phyloP scores from a whole-genome alignment of 2,888 invertebrate species.

The Caenorhabditis doughertyi region DNA sequence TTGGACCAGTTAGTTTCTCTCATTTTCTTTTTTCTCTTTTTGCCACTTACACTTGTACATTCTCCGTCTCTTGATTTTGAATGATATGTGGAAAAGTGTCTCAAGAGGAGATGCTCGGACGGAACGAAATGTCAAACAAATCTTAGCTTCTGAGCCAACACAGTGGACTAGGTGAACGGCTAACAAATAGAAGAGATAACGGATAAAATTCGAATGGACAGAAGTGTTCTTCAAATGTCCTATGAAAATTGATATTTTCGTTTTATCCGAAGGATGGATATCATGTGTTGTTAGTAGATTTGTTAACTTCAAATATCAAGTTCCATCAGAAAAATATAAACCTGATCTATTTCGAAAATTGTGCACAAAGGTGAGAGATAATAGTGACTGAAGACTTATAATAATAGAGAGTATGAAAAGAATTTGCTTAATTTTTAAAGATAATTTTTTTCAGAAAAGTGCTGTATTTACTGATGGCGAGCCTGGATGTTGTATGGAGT shows the following conservation, averaged over 20 bases:
- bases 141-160: slow-evolving; percentile 32
- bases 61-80: slow-evolving; percentile 27
- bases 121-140: slow-evolving; percentile 61
- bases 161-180: slow-evolving; percentile 26
- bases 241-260: slow-evolving; percentile 40
- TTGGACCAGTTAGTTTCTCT: slow-evolving; percentile 60
- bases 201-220: slow-evolving; percentile 23
- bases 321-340: slow-evolving; percentile 13
- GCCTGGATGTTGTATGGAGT: slow-evolving; percentile 70
- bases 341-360: slow-evolving; percentile 1
- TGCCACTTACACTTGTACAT: slow-evolving; percentile 47
- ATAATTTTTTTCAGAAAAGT: slow-evolving; percentile 65
- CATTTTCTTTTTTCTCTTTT: slow-evolving; percentile 4
- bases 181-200: slow-evolving; percentile 37
- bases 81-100: slow-evolving; percentile 28
- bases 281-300: slow-evolving; percentile 18
- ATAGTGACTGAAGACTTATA: too few relatives aligned
- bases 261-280: slow-evolving; percentile 24
- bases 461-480: slow-evolving; percentile 73
- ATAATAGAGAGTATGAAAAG: too few relatives aligned
- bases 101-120: slow-evolving; percentile 50
- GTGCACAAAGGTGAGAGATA: not conserved
- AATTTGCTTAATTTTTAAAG: too few relatives aligned
- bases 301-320: slow-evolving; percentile 7
- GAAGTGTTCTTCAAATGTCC: slow-evolving; percentile 10